Evolutionary conservation across 2,113 vertebrate genomes (phyloP), one percentile per base, ranked within the genome.

Genomic region (Silurus asotus): DNA sequence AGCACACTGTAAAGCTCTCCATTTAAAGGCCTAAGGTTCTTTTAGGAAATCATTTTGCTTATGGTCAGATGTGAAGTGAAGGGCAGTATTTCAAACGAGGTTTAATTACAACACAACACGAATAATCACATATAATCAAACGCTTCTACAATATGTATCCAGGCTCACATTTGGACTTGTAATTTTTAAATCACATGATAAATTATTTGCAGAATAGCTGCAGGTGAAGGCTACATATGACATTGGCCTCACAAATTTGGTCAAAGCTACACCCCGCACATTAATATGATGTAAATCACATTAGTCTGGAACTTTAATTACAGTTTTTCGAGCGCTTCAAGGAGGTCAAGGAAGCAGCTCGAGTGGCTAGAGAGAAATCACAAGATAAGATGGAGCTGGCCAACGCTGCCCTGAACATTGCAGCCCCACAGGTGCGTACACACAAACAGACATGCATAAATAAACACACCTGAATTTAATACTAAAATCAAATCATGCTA

Each of bases 341-440:
- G 87, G 94, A 99, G 58, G 96, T 99, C 87, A 98, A 96, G 86
- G 98, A 99, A 85, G 97, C 97, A 0, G 96, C 97, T 0, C 96
- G 97, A 49, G 84, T 99, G 90, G 97, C 96, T 0, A 93, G 98
- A 90, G 98, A 99, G 91, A 99, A 98, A 85, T 98, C 96, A 76
- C 98, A 99, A 92, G 98, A 99, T 92, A 96, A 97, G 53, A 97
- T 96, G 10, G 98, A 99, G 86, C 92, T 99, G 84, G 96, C 95
- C 90, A 97, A 96, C 19, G 95, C 97, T 0, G 96, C 95, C 0
- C 95, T 99, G 81, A 96, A 81, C 58, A 95, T 99, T 56, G 90
- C 96, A 0, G 93, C 98, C 65, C 98, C 97, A 70, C 97, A 99
- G 97, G 98, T 99, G 90, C 92, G 84, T n/a, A 6, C 51, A 74